Evolutionary conservation across 37 sponge, comb jelly and placozoan genomes (phyloP).

Genomic region (Cliona cf. orientalis): DNA sequence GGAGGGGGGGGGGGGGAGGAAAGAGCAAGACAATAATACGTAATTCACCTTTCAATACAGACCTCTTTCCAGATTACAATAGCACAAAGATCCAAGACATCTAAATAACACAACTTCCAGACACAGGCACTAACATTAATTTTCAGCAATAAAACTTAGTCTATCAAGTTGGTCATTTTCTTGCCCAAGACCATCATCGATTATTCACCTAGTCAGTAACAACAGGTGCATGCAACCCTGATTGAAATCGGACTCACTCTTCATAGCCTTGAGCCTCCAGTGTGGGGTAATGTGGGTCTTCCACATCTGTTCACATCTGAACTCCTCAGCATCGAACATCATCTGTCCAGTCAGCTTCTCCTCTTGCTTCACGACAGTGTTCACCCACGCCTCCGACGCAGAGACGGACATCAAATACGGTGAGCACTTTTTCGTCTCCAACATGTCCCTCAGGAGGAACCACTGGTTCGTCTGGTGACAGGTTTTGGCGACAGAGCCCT

Average conservation of each 20-base stretch:
- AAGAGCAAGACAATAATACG: neutral
- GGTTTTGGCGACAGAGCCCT: neutral
- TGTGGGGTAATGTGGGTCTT: constrained; percentile 61
- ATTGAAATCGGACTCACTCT: too few relatives aligned
- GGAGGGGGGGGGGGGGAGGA: neutral
- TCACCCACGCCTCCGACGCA: constrained; percentile 66
- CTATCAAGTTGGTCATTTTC: neutral
- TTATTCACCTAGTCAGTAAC: too few relatives aligned
- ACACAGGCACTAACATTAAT: too few relatives aligned
- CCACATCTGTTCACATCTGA: constrained; percentile 49
- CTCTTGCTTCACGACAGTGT: constrained; percentile 15
- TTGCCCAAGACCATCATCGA: neutral
- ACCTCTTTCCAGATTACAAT: neutral
- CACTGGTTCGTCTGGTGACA: constrained; percentile 50
- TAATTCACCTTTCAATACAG: neutral
- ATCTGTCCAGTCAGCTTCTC: neutral
- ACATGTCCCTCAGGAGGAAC: constrained; percentile 69
- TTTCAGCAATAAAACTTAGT: neutral
- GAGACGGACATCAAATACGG: constrained; percentile 60
- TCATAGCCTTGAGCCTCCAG: constrained; percentile 68
- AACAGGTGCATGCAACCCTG: too few relatives aligned
- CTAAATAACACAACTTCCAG: neutral
- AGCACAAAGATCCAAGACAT: neutral
- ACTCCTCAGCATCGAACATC: constrained; percentile 40
- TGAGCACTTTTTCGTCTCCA: constrained; percentile 64